These are phyloP conservation scores for Megaptera novaeangliae DNA, from an alignment of 2,113 vertebrate species.

Conservation along the genomic window DNA sequence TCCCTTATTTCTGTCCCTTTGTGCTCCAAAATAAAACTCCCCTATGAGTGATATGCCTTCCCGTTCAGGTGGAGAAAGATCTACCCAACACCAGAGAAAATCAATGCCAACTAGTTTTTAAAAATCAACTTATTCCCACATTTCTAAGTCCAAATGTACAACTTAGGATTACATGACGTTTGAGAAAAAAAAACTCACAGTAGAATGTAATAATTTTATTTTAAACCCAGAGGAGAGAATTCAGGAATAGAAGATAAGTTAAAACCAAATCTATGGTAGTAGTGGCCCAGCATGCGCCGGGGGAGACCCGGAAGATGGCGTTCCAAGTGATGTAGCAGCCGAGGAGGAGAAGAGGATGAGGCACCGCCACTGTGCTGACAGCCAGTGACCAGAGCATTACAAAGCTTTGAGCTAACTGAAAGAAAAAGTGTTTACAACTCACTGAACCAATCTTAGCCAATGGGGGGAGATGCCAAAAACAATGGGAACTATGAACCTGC, in stretches of 20 bases:
- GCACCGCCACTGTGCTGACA: too few species aligned
- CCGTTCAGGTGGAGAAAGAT: not conserved
- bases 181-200: not conserved
- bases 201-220: not conserved
- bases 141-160: constrained; percentile 6
- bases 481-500: too few species aligned
- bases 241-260: not conserved
- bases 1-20: not conserved
- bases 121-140: not conserved
- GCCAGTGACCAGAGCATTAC: too few species aligned
- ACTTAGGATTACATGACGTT: not conserved
- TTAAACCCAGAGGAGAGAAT: not conserved
- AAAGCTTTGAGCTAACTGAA: too few species aligned
- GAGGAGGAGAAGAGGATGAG: too few species aligned
- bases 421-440: too few species aligned
- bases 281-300: too few species aligned
- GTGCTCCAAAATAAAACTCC: not conserved
- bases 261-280: not conserved
- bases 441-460: too few species aligned
- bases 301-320: too few species aligned
- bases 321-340: too few species aligned
- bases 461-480: too few species aligned
- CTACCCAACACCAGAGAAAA: not conserved
- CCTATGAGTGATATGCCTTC: not conserved
- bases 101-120: not conserved